These are phyloP conservation scores for Zapus hudsonius DNA, from an alignment of 2,113 vertebrate genomes.

Conservation along the genomic window DNA sequence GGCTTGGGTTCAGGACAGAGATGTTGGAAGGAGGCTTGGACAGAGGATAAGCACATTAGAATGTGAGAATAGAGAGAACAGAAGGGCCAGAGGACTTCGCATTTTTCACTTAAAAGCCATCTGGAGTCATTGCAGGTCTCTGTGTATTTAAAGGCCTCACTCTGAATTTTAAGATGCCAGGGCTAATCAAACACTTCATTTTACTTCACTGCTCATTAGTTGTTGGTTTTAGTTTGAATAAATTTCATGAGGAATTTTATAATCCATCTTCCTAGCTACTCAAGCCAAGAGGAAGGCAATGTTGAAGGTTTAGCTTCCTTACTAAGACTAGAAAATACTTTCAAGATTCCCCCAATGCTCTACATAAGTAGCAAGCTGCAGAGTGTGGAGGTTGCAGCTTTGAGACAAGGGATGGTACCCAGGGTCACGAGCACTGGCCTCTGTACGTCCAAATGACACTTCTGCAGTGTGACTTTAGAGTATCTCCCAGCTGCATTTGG, in stretches of 20 bases:
- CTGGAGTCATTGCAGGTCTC: accelerated
- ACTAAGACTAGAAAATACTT: background rate
- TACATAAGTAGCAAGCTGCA: background rate
- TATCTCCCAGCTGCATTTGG: background rate
- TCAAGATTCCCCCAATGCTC: background rate
- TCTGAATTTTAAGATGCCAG: background rate
- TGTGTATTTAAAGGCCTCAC: background rate
- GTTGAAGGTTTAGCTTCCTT: background rate
- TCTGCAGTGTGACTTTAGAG: background rate
- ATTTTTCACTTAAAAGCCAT: background rate
- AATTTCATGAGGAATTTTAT: background rate
- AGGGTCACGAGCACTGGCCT: background rate
- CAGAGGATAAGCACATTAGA: background rate
- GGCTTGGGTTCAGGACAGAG: accelerated
- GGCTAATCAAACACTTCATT: background rate
- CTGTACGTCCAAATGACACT: background rate
- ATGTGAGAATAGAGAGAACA: background rate
- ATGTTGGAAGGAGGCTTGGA: too few relatives aligned
- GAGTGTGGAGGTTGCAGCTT: background rate
- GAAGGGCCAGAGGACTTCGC: background rate
- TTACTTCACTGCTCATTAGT: background rate
- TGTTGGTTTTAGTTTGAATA: background rate
- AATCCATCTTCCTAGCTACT: background rate
- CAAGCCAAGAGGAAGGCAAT: background rate
- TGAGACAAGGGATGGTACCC: background rate